Percentiles rank a stretch among this genome's conserved stretches.
Evolutionary conservation across 2,113 vertebrate genomes (phyloP).

Genomic region (Scalopus aquaticus): DNA sequence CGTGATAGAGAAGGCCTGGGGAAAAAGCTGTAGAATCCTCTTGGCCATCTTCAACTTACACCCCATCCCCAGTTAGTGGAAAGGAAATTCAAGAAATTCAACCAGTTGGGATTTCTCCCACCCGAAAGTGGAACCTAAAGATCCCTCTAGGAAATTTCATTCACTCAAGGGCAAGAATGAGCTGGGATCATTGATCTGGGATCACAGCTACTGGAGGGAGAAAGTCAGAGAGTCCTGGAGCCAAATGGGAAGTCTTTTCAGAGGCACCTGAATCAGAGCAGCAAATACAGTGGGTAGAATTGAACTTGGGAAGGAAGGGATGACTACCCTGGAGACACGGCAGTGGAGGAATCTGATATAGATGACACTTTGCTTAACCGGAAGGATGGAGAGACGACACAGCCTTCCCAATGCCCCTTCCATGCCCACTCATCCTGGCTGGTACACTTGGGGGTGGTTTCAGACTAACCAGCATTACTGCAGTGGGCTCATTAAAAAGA

Average conservation of each 20-base stretch:
- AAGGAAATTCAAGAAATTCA: background rate
- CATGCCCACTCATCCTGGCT: background rate
- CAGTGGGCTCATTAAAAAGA: background rate
- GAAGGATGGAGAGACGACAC: background rate
- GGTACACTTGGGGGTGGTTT: background rate
- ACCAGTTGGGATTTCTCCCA: background rate
- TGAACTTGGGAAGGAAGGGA: background rate
- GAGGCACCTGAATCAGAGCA: background rate
- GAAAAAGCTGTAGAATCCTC: background rate
- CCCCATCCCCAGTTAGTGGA: background rate
- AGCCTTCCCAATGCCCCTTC: background rate
- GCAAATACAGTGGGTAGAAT: background rate
- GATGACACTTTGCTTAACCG: background rate
- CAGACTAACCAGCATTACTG: background rate
- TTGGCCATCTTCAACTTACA: background rate
- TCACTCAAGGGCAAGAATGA: background rate
- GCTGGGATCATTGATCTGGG: background rate
- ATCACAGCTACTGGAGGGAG: background rate
- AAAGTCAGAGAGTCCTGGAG: background rate
- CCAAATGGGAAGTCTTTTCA: background rate
- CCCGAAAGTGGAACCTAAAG: background rate
- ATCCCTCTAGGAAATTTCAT: background rate
- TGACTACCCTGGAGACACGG: background rate
- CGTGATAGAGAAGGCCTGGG: background rate
- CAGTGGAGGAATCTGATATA: background rate